phyloP scores from a whole-genome alignment of 2,888 invertebrate species.

The Germaria angustata region DNA sequence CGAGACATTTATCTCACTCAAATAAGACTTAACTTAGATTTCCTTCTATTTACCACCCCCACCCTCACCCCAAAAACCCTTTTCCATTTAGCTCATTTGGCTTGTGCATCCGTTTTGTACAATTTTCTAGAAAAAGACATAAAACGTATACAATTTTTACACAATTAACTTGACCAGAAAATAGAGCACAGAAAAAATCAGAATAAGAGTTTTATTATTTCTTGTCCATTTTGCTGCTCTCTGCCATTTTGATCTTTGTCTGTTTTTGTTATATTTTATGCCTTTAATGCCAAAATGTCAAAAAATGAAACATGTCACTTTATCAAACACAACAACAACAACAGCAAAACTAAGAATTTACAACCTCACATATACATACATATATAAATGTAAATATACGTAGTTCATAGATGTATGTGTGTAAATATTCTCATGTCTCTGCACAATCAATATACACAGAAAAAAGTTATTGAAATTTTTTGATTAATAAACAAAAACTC shows the following conservation, averaged over 20 bases:
- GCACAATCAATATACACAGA: too few relatives aligned
- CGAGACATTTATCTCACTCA: neutral
- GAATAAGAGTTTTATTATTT: slow-evolving; percentile 44
- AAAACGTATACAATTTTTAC: neutral
- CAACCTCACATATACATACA: neutral
- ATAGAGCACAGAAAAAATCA: neutral
- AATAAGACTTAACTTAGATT: neutral
- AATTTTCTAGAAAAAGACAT: neutral
- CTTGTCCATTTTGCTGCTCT: neutral
- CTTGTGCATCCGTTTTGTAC: slow-evolving; percentile 3
- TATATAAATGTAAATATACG: neutral
- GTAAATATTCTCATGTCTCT: too few relatives aligned
- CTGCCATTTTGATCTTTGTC: slow-evolving; percentile 17
- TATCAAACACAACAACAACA: slow-evolving; percentile 37
- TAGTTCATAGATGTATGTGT: too few relatives aligned
- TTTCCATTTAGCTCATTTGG: slow-evolving; percentile 12
- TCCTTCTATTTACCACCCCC: neutral
- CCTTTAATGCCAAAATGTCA: slow-evolving; percentile 60
- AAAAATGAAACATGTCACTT: slow-evolving; percentile 62
- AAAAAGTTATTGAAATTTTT: too few relatives aligned
- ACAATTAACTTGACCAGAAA: slow-evolving; percentile 34
- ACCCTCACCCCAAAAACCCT: too few relatives aligned
- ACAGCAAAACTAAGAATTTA: too few relatives aligned
- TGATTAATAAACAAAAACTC: too few relatives aligned
- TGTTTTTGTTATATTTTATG: slow-evolving; percentile 41